phyloP scores from a whole-genome alignment of 2,797 vertebrate species.

The Spatula clypeata region DNA sequence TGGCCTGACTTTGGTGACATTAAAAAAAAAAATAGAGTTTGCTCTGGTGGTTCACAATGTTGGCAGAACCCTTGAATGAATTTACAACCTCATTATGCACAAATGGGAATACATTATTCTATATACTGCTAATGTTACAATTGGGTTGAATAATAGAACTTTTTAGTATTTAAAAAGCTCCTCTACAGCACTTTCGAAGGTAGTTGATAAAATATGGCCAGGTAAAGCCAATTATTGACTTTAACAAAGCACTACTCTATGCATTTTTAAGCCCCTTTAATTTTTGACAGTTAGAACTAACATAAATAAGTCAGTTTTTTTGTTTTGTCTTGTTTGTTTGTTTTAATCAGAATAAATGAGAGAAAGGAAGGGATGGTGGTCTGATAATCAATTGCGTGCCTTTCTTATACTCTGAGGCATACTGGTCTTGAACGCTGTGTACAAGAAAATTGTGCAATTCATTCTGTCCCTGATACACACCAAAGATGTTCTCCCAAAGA shows the following conservation, averaged over 20 bases:
- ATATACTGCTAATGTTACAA: constrained; percentile 65
- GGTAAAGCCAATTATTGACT: constrained; percentile 44
- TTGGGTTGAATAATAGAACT: constrained; percentile 56
- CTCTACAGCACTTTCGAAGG: constrained; percentile 57
- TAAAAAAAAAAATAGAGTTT: constrained; percentile 51
- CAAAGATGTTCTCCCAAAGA: constrained; percentile 62
- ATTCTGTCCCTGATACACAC: constrained; percentile 42
- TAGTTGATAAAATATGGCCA: constrained; percentile 64
- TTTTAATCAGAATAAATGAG: background rate
- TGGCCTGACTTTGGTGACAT: constrained; percentile 58
- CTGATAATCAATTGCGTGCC: background rate
- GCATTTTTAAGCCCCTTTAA: constrained; percentile 36
- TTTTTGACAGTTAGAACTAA: constrained; percentile 8
- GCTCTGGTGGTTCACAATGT: constrained; percentile 46
- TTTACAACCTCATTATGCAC: constrained; percentile 76
- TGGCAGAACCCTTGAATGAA: constrained; percentile 73
- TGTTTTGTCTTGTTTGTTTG: background rate
- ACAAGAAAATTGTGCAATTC: constrained; percentile 54
- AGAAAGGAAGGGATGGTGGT: background rate
- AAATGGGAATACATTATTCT: constrained; percentile 48
- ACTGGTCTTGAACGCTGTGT: background rate
- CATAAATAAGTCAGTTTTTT: background rate
- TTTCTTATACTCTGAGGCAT: background rate
- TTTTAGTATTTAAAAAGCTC: constrained; percentile 70
- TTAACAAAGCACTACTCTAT: background rate